Evolutionary conservation across 1,140 invertebrate species (phyloP).

Genomic region (Mizuhopecten yessoensis): DNA sequence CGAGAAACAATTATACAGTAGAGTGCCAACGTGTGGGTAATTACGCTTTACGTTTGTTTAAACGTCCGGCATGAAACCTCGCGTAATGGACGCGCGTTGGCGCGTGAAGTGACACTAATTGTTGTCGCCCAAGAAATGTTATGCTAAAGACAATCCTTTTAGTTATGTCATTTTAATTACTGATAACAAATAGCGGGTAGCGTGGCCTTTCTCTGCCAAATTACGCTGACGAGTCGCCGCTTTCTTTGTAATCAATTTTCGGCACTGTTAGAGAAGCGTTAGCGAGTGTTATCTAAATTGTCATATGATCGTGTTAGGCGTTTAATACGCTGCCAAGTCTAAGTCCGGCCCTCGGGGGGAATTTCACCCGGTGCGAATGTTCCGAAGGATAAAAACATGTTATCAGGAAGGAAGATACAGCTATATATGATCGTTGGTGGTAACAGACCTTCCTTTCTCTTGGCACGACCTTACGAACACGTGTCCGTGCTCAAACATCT

Average conservation of each 20-base stretch:
- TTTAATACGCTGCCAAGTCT: conserved; percentile 3
- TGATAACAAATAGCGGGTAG: background rate
- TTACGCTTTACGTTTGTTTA: background rate
- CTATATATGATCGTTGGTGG: background rate
- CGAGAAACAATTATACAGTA: background rate
- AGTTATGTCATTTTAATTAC: conserved; percentile 27
- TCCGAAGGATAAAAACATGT: conserved; percentile 8
- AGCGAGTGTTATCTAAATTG: background rate
- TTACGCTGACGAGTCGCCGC: background rate
- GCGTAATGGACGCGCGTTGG: background rate
- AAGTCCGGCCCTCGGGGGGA: background rate
- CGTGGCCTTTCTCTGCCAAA: conserved; percentile 20
- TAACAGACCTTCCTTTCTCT: background rate
- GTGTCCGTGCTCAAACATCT: background rate
- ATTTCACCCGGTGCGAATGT: background rate
- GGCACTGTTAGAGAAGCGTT: background rate
- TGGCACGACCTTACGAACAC: background rate
- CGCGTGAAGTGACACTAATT: conserved; percentile 31
- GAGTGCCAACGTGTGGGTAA: background rate
- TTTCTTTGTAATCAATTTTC: conserved; percentile 40
- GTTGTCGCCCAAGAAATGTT: background rate
- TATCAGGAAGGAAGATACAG: background rate
- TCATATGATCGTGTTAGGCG: background rate
- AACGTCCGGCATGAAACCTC: conserved; percentile 1
- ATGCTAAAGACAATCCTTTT: background rate